Base-by-base conservation (phyloP, 2,888 invertebrate species). In the Eupithecia subfuscata region DNA sequence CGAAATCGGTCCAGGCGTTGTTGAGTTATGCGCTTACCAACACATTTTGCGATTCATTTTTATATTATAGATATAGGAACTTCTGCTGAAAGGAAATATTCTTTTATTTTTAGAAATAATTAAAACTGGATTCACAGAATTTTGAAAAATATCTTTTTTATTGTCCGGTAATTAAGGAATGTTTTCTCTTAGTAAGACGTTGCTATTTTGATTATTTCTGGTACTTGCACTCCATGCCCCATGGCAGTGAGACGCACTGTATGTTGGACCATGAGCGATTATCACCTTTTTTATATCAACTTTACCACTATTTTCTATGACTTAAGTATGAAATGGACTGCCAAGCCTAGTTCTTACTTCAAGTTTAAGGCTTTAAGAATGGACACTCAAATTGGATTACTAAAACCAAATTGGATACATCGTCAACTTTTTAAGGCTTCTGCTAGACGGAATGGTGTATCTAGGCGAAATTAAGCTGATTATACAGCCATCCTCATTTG, bases 381-480 rank as follows among this genome's bases (percentile, higher is more conserved):
- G 63, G n/a, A 56, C 43, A 25, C 68, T 7, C 25, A 43, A 76
- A 77, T 77, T 69, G 74, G 74, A 75, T 72, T 75, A 73, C 34
- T 67, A 68, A 77, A 70, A 64, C 34, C 14, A 34, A 40, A 73
- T 75, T 75, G 69, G 73, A 69, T 75, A 67, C 7, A 45, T 69
- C 48, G 69, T 74, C 9, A 5, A 34, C 18, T 7, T 71, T 71
- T 48, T 45, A 60, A 65, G 77, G 77, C 37, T 77, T 76, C 76
- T 8, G 52, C 70, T 69, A 30, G n/a, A 40, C 34, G 12, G 37
- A 40, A 45, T 30, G 0, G 18, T 12, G 45, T 73, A 67, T 73
- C 60, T 70, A 64, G 75, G 37, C 70, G 45, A 60, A 76, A 73
- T 63, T 68, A 76, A 76, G 74, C 76, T 52, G 64, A 71, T 76